Conservation (phyloP, 2,113 vertebrate genomes). For the Chloebia gouldiae region DNA sequence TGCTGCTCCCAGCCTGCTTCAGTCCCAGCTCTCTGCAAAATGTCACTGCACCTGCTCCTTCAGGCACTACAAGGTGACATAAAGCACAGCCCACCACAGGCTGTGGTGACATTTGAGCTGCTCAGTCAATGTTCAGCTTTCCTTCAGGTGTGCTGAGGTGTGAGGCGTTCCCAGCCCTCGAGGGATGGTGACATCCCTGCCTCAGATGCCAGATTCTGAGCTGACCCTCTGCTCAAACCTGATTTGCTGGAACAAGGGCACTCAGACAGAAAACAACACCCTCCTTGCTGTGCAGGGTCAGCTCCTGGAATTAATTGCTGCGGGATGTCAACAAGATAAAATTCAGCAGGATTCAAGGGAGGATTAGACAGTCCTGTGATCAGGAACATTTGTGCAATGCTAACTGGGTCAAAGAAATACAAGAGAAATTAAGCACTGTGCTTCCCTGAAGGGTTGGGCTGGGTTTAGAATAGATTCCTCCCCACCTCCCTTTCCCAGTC, state of each 20-base stretch:
- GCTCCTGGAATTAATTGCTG: conserved; percentile 12
- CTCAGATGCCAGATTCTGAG: background rate
- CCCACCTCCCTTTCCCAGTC: background rate
- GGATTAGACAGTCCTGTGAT: conserved; percentile 50
- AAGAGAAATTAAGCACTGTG: background rate
- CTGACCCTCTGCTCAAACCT: background rate
- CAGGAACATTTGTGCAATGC: conserved; percentile 7
- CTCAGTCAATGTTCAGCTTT: background rate
- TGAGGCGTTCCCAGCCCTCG: background rate
- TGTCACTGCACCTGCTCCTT: background rate
- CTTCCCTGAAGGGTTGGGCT: conserved; percentile 38
- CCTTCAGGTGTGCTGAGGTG: background rate
- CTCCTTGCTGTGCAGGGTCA: background rate
- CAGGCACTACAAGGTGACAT: background rate
- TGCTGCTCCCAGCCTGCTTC: background rate
- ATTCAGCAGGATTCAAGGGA: background rate
- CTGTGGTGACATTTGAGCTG: background rate
- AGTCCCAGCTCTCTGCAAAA: background rate
- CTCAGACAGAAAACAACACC: background rate
- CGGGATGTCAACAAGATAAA: conserved; percentile 37
- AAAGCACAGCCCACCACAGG: background rate
- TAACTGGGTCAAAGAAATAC: conserved; percentile 61
- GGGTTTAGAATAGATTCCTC: conserved; percentile 14
- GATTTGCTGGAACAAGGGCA: background rate
- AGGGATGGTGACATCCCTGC: background rate